Evolutionary conservation across 1,140 invertebrate species (phyloP).

Genomic region (Dysdera silvatica): DNA sequence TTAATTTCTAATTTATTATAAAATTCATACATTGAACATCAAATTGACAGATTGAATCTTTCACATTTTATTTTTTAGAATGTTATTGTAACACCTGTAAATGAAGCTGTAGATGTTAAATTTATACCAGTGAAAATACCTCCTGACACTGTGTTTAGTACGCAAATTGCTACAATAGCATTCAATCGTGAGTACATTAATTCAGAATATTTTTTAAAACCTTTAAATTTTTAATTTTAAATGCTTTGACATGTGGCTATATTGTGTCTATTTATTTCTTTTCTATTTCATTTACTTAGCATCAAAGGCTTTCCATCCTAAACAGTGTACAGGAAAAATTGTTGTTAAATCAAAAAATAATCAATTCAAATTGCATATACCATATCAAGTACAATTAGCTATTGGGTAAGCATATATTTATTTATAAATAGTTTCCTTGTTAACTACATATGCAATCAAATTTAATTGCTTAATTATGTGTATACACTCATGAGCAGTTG

Average conservation of each 20-base stretch:
- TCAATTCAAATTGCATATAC: constrained; percentile 52
- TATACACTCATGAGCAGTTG: no score
- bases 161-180: constrained; percentile 60
- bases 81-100: constrained; percentile 52
- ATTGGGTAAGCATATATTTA: constrained; percentile 28
- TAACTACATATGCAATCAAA: constrained; percentile 32
- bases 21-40: no score
- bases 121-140: constrained; percentile 54
- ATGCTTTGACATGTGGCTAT: neutral
- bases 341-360: constrained; percentile 58
- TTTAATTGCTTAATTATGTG: constrained; percentile 29
- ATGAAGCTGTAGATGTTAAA: constrained; percentile 48
- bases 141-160: constrained; percentile 53
- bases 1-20: no score
- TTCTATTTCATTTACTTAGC: constrained; percentile 37
- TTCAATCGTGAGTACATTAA: constrained; percentile 54
- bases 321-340: constrained; percentile 54
- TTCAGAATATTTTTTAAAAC: neutral
- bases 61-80: constrained; percentile 47
- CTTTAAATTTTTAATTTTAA: neutral
- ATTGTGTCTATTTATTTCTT: neutral
- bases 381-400: constrained; percentile 43
- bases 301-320: constrained; percentile 44
- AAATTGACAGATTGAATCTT: no score
- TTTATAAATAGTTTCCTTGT: neutral